phyloP scores from a whole-genome alignment of 2,113 vertebrate genomes.

The Anolis sagrei region DNA sequence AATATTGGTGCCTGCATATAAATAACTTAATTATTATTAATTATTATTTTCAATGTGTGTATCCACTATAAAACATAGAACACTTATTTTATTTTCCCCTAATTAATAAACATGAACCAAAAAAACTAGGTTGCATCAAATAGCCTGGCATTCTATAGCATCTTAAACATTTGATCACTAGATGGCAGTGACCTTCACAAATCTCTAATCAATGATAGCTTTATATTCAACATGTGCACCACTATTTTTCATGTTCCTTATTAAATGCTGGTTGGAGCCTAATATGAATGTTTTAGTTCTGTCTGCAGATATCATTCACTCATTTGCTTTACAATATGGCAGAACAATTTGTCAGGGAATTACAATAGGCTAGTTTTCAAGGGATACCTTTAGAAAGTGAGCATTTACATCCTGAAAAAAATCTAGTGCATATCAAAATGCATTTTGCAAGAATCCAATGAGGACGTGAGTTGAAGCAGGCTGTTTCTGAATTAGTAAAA shows the following conservation, averaged over 20 bases:
- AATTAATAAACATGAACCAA: background rate
- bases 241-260: slow-evolving; percentile 12
- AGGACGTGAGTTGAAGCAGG: background rate
- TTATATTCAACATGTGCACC: slow-evolving; percentile 29
- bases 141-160: slow-evolving; percentile 39
- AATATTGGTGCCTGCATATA: background rate
- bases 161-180: slow-evolving; percentile 75
- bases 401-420: background rate
- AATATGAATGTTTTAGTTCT: slow-evolving; percentile 17
- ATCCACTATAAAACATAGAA: background rate
- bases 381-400: slow-evolving; percentile 6
- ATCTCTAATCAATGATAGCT: slow-evolving; percentile 45
- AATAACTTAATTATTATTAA: background rate
- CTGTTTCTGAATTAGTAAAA: background rate
- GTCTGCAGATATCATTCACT: slow-evolving; percentile 10
- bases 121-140: background rate
- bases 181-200: slow-evolving; percentile 75
- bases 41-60: background rate
- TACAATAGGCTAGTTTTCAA: slow-evolving; percentile 5
- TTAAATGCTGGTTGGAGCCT: background rate
- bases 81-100: background rate
- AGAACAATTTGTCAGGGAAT: slow-evolving; percentile 26
- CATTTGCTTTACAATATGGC: slow-evolving; percentile 12
- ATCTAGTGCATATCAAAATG: background rate
- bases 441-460: background rate